Base-by-base conservation (phyloP, 2,888 invertebrate genomes). In the Lochmaea crataegi region DNA sequence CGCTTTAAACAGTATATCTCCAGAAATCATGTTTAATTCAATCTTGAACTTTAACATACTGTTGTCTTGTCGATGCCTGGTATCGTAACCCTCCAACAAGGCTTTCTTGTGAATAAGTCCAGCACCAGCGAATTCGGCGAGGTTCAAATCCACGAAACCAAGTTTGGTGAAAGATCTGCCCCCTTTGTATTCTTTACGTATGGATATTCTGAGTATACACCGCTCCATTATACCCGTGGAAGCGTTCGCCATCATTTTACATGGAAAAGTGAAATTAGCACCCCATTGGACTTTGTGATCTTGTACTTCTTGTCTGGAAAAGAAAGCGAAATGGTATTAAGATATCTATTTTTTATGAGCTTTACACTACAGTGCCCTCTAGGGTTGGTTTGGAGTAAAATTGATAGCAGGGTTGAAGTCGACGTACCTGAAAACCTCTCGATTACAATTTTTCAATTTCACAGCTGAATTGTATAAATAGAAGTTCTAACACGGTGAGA, bases 1-100 rank as follows among this genome's bases (percentile, higher is more conserved):
- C 98, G 96, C 97, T 94, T 98, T 97, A 87, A 99, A 99, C 78
- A 97, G 92, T 80, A 98, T 96, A 89, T 99, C 99, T 65, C 98
- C 97, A 63, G 96, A 94, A 80, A 96, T 92, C 92, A 98, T 95
- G 84, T 94, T 95, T 94, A 98, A 96, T 85, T 93, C 93, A 82
- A 98, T 94, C 80, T 94, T 92, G 82, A 98, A 93, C 84, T 94
- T 91, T 80, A 99, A 91, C 91, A 96, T 96, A 79, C 98, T 97
- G 89, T 99, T 99, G 88, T 99, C 98, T 87, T 97, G 96, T 69
- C 99, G 90, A 84, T 95, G 94, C 78, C 95, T 91, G 77, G 93
- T 91, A 88, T 97, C 97, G 88, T 99, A 99, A 18, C 98, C 99
- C 88, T 98, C 98, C 76, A 99, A 90, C 77, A 99, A 91, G 87